Base-by-base conservation (phyloP, 2,797 vertebrate genomes). In the Gallirallus australis region DNA sequence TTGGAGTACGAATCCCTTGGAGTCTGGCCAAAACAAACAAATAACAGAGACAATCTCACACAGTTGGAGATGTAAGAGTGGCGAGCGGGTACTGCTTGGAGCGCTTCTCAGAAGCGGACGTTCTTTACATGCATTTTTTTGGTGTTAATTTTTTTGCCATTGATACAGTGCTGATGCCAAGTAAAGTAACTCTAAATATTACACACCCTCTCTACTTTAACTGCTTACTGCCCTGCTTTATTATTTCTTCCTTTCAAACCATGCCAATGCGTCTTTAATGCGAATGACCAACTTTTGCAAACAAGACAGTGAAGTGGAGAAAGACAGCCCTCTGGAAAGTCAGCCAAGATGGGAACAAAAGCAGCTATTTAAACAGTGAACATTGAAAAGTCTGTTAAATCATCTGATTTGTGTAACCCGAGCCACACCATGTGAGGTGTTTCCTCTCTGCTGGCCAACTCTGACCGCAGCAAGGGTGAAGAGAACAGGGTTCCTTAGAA, bases 401-500 rank as follows among this genome's bases (percentile, higher is more conserved):
- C 63, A 87, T 73, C 89, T 59, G 72, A 95, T 95, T 82, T 96
- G 80, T 90, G 85, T 89, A 96, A 97, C 75, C 63, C 86, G 93
- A 95, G 82, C 88, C 61, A 89, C 7, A 28, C 53, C 45, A 59
- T 40, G 92, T 63, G 95, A 96, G 65, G 61, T n/a, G 80, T 93
- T 96, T 96, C 92, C 94, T 94, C 80, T 83, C 86, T 2, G 15
- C 69, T 45, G 70, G 78, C 93, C 65, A 92, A 72, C 82, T 94
- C 89, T 33, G 79, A 91, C 75, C 5, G 20, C 95, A 90, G 78
- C 47, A 89, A 82, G 77, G 81, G 63, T 65, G 85, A 94, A 88
- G 64, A 95, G 91, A 97, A 96, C 73, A 89, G 89, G n/a, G 63
- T 61, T 94, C 64, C 87, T 96, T 94, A 96, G 88, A 96, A 97